These are phyloP conservation scores for Leptothorax acervorum DNA, from an alignment of 2,888 invertebrate genomes.

Conservation along the genomic window DNA sequence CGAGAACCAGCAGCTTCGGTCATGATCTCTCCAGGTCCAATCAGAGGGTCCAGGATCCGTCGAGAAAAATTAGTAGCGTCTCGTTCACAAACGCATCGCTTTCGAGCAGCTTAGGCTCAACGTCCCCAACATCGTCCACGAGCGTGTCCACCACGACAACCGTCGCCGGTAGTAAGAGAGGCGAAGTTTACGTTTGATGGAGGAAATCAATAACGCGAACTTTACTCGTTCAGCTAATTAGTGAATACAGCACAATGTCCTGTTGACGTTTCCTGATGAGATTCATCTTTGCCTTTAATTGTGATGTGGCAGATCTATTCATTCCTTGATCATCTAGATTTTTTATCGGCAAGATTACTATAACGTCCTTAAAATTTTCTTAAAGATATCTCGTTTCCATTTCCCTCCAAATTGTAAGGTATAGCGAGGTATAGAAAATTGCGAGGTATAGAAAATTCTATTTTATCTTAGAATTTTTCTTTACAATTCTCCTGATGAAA, in stretches of 20 bases:
- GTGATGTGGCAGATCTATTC: constrained; percentile 34
- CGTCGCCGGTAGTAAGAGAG: constrained; percentile 83
- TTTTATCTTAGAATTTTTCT: background rate
- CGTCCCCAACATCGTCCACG: constrained; percentile 63
- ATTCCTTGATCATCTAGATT: background rate
- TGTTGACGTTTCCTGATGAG: constrained; percentile 45
- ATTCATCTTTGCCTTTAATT: constrained; percentile 60
- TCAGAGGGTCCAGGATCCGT: constrained; percentile 73
- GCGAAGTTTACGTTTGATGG: constrained; percentile 87
- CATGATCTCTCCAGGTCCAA: constrained; percentile 71
- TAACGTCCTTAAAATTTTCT: background rate
- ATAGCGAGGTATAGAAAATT: background rate
- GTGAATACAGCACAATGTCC: background rate
- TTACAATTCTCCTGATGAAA: background rate
- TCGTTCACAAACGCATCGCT: constrained; percentile 77
- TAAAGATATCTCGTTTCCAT: background rate
- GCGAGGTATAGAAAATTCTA: background rate
- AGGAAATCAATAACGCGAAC: background rate
- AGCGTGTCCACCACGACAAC: constrained; percentile 79
- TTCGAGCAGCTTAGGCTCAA: constrained; percentile 59
- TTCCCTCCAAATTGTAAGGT: background rate
- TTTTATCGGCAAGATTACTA: background rate
- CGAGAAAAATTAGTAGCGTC: constrained; percentile 86
- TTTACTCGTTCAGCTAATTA: constrained; percentile 11
- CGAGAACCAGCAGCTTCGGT: constrained; percentile 81